phyloP scores from a whole-genome alignment of 1,140 invertebrate species.

The Vanessa tameamea region DNA sequence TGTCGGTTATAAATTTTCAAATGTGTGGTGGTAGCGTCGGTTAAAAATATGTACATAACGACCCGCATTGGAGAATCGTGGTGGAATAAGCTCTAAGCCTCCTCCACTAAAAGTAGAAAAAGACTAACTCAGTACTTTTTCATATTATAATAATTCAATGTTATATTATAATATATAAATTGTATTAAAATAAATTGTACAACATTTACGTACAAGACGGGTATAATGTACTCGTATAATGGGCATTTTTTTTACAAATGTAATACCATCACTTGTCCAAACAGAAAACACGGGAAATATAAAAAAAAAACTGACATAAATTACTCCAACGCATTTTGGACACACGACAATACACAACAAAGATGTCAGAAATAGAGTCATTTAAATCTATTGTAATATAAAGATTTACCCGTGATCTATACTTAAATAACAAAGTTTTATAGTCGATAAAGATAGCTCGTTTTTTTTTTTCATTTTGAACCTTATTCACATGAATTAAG shows the following conservation, averaged over 20 bases:
- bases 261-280: constrained; percentile 35
- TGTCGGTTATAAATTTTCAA: too few species aligned
- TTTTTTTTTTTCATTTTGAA: constrained; percentile 34
- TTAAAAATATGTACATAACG: too few species aligned
- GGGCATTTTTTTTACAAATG: constrained; percentile 5
- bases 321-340: constrained; percentile 57
- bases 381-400: constrained; percentile 76
- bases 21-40: too few species aligned
- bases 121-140: too few species aligned
- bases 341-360: constrained; percentile 56
- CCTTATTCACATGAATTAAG: constrained; percentile 39
- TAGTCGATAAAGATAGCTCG: constrained; percentile 5
- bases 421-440: constrained; percentile 43
- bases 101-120: too few species aligned
- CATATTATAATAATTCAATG: neutral
- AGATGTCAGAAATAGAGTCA: constrained; percentile 72
- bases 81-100: too few species aligned
- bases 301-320: constrained; percentile 61
- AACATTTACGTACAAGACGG: too few species aligned
- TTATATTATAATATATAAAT: neutral
- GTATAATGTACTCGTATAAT: neutral
- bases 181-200: neutral
- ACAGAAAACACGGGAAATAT: constrained; percentile 27
- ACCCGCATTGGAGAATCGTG: too few species aligned
- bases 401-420: constrained; percentile 54